Base-by-base conservation (phyloP, 2,113 vertebrate species). In the Macrotis lagotis region DNA sequence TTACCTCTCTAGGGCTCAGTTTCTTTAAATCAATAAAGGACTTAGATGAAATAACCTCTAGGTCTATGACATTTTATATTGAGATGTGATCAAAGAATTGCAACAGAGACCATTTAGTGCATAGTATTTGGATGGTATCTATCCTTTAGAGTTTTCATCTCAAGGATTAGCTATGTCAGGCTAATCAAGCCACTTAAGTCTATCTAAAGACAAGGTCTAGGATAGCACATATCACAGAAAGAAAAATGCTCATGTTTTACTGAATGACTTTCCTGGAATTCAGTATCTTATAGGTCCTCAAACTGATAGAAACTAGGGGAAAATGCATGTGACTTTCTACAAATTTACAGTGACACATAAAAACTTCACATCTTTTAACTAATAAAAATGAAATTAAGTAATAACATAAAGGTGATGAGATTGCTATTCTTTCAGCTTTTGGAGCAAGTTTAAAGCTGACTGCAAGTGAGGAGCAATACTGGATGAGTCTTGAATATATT, bases 311-410 rank as follows among this genome's bases (percentile, higher is more conserved):
- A 51, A 28, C 26, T 74, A n/a, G 53, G 50, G 88, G 96, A 94
- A 22, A 95, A 48, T 1, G 11, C 8, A 52, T 52, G 1, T 28
- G 5, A n/a, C 0, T 37, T 93, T 48, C 66, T 25, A 26, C 50
- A 94, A 49, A 90, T 90, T 89, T 92, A 92, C 48, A 0, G 90
- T 94, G 55, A 89, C 49, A 0, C 51, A 55, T 96, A 92, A 91
- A 52, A 95, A 90, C 51, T n/a, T 51, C 92, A 94, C 94, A 88
- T 50, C 96, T 93, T 59, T 48, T 90, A 91, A 92, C 53, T 94
- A 95, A 74, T 94, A 91, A 94, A 96, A 95, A 51, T 83, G 59
- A 92, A 94, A 93, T 53, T 91, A 89, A 91, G 47, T 88, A 37
- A 24, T 31, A 28, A n/a, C 49, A 52, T 92, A 28, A 91, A 95